These are phyloP conservation scores for Chamaea fasciata DNA, from an alignment of 2,113 vertebrate genomes.

Conservation along the genomic window DNA sequence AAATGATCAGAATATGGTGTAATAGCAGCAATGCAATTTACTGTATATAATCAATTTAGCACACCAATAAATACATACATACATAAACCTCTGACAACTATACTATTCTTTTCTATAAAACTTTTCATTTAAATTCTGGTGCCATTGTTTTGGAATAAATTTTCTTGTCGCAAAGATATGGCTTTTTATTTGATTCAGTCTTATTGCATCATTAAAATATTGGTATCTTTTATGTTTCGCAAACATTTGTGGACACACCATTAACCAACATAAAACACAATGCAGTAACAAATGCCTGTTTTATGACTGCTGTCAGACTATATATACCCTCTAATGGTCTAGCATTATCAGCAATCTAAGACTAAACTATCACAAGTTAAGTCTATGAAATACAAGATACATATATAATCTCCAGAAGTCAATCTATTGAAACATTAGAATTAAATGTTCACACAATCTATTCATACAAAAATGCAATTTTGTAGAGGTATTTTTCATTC, in stretches of 20 bases:
- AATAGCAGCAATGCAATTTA: slow-evolving; percentile 69
- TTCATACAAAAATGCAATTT: slow-evolving; percentile 60
- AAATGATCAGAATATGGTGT: slow-evolving; percentile 70
- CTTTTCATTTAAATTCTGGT: slow-evolving; percentile 76
- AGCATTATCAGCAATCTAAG: slow-evolving; percentile 70
- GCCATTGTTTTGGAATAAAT: slow-evolving; percentile 69
- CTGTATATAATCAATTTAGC: slow-evolving; percentile 74
- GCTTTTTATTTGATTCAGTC: slow-evolving; percentile 75
- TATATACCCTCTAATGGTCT: slow-evolving; percentile 73
- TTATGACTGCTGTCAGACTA: slow-evolving; percentile 79
- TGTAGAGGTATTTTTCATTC: slow-evolving; percentile 54
- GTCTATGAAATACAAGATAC: slow-evolving; percentile 71
- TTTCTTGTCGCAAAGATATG: slow-evolving; percentile 68
- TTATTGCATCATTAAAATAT: slow-evolving; percentile 77
- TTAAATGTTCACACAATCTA: slow-evolving; percentile 68
- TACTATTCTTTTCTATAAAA: slow-evolving; percentile 48
- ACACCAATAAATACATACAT: slow-evolving; percentile 68
- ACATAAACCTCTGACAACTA: slow-evolving; percentile 61
- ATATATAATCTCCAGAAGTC: slow-evolving; percentile 65
- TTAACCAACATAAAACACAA: slow-evolving; percentile 71
- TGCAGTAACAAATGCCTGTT: slow-evolving; percentile 75
- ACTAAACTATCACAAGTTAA: slow-evolving; percentile 70
- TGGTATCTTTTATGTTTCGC: slow-evolving; percentile 75
- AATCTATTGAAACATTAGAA: slow-evolving; percentile 67
- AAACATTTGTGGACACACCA: slow-evolving; percentile 73